Evolutionary conservation across 2,113 vertebrate genomes (phyloP), one percentile per base, ranked within the genome.

Genomic region (Pristiophorus japonicus): DNA sequence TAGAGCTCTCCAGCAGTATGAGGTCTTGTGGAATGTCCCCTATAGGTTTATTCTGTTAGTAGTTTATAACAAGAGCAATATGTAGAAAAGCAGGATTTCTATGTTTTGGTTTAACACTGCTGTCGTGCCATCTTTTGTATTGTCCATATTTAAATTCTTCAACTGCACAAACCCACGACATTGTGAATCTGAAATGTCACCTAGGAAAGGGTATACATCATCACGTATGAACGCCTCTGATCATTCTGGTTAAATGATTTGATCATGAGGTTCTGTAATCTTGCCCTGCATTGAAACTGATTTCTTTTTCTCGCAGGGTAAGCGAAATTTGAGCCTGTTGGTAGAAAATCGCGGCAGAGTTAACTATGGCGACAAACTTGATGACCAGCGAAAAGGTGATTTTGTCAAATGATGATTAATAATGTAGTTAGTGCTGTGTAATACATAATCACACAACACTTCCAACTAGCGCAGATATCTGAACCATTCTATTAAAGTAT

Each of bases 281-380:
- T 63, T 59, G 0, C 51, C 0, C 55, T 59, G 59, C n/a, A 62
- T 24, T 92, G 85, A 65, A 96, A 96, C 5, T 47, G 34, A 42
- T 65, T 95, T 96, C 95, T 96, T 95, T 96, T 84, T 95, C 38
- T 94, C 95, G 34, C 97, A 99, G 99, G 98, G 97, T 45, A 97
- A 96, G 95, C 97, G 98, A 0, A 97, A 97, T 10, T 97, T 99
- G 95, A 98, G 98, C 95, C 97, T 99, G 84, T 96, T 99, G 96
- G 98, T 99, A 47, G 99, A 99, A 96, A 99, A 99, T 96, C 97
- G 98, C 0, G 99, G 99, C 45, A 97, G 99, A 0, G 98, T 98
- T 96, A 98, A 99, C 96, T 98, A 97, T 0, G 98, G 99, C 47
- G 96, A 96, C 73, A 96, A 96, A 1, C 96, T 99, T 87, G 98